phyloP scores from a whole-genome alignment of 2,113 vertebrate species.

The rat (Rattus norvegicus) region GRCr8 NC_086019.1:179356501-179357000 shows the following conservation, averaged over 20 bases:
- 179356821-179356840: background rate
- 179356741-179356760: background rate
- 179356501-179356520: constrained; percentile 27
- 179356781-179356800: background rate
- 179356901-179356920: background rate
- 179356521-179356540: constrained; percentile 4
- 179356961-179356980: background rate
- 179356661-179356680: background rate
- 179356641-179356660: background rate
- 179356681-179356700: background rate
- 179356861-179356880: too few species aligned
- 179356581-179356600: background rate
- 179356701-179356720: background rate
- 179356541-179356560: background rate
- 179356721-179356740: background rate
- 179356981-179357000: background rate
- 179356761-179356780: background rate
- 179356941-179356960: background rate
- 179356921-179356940: background rate
- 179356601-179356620: background rate
- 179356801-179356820: background rate
- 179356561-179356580: background rate
- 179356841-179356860: background rate
- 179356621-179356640: background rate
- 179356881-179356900: background rate